Conservation (phyloP, 2,888 invertebrate species). For the Herminia tarsipennalis region DNA sequence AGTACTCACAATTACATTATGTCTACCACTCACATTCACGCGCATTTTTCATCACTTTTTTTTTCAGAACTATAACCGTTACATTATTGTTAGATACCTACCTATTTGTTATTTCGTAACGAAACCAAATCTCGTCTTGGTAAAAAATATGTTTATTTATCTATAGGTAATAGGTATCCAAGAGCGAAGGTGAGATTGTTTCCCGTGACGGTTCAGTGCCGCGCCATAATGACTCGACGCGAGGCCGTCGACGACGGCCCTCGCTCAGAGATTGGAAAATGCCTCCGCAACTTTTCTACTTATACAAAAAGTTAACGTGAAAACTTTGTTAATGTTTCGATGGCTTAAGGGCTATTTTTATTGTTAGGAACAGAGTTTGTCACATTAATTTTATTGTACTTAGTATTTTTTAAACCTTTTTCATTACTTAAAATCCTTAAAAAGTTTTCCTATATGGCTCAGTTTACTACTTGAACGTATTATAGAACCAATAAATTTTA, state of each 20-base stretch:
- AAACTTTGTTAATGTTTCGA: slow-evolving; percentile 67
- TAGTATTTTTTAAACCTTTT: slow-evolving; percentile 34
- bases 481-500: not conserved
- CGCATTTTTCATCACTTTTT: slow-evolving; percentile 13
- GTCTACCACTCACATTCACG: slow-evolving; percentile 42
- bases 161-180: slow-evolving; percentile 20
- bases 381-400: slow-evolving; percentile 37
- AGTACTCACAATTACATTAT: slow-evolving; percentile 53
- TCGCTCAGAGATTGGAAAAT: slow-evolving; percentile 75
- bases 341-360: slow-evolving; percentile 68
- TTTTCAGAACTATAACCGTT: no score
- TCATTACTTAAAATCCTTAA: slow-evolving; percentile 15
- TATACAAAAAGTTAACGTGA: slow-evolving; percentile 76
- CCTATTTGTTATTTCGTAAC: no score
- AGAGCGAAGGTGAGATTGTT: slow-evolving; percentile 54
- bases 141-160: slow-evolving; percentile 24
- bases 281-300: slow-evolving; percentile 75
- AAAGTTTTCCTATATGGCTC: slow-evolving; percentile 6
- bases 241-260: slow-evolving; percentile 47
- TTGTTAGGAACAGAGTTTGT: slow-evolving; percentile 51
- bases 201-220: slow-evolving; percentile 55
- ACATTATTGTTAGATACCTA: no score
- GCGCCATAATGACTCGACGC: slow-evolving; percentile 66
- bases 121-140: no score
- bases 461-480: no score